Conservation (phyloP, 2,113 vertebrate genomes). For the Sisor rabdophorus region DNA sequence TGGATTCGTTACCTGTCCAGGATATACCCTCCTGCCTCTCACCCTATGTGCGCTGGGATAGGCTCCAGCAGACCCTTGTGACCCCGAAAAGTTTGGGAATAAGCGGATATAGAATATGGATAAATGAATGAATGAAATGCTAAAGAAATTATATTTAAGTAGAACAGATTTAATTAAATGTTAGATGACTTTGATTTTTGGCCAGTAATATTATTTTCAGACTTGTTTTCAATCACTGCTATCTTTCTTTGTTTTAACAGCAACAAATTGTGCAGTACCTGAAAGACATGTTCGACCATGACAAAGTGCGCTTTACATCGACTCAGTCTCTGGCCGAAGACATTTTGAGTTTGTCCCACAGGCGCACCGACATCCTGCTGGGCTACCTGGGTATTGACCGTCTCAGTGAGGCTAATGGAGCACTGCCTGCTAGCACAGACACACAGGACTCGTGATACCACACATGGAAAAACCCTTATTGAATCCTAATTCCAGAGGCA, state of each 20-base stretch:
- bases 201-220: too few relatives aligned
- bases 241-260: slow-evolving; percentile 59
- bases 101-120: too few relatives aligned
- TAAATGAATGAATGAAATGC: too few relatives aligned
- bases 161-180: too few relatives aligned
- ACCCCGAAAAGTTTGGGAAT: too few relatives aligned
- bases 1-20: too few relatives aligned
- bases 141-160: too few relatives aligned
- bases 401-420: slow-evolving; percentile 75
- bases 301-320: slow-evolving; percentile 88
- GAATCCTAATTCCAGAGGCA: not conserved
- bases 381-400: slow-evolving; percentile 80
- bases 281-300: slow-evolving; percentile 95
- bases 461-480: not conserved
- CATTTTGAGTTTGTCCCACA: slow-evolving; percentile 86
- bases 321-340: slow-evolving; percentile 81
- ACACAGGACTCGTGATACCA: slow-evolving; percentile 15
- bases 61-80: too few relatives aligned
- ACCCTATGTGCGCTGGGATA: too few relatives aligned
- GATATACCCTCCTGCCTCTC: too few relatives aligned
- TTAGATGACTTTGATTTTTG: too few relatives aligned
- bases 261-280: slow-evolving; percentile 96
- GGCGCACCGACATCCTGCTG: slow-evolving; percentile 89
- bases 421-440: slow-evolving; percentile 56
- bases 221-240: not conserved